A percentile compares a stretch with the other conserved stretches of the same genome.
Conservation (phyloP, 2,113 vertebrate species). For the Apodemus speciosus region DNA sequence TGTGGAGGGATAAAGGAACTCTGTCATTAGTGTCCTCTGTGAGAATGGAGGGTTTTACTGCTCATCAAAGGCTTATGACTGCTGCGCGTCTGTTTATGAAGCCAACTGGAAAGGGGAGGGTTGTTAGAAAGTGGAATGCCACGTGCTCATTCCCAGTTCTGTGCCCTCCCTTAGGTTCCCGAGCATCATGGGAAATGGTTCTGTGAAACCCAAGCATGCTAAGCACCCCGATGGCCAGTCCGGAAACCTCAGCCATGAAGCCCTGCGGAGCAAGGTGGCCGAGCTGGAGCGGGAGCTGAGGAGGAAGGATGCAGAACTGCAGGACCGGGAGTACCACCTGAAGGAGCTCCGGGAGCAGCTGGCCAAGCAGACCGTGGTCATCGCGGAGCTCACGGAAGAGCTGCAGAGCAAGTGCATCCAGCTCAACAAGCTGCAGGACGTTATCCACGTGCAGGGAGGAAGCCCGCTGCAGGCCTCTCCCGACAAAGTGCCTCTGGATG, state of each 20-base stretch:
- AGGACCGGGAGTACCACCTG: constrained; percentile 86
- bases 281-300: constrained; percentile 90
- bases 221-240: constrained; percentile 83
- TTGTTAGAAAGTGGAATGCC: background rate
- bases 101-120: background rate
- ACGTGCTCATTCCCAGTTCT: constrained; percentile 10
- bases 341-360: constrained; percentile 90
- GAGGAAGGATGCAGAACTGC: constrained; percentile 89
- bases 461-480: constrained; percentile 80
- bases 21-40: background rate
- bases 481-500: constrained; percentile 75
- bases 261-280: constrained; percentile 85
- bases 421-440: constrained; percentile 91
- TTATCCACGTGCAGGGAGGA: constrained; percentile 85
- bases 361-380: constrained; percentile 84
- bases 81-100: background rate
- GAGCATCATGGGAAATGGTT: constrained; percentile 92
- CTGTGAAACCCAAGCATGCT: constrained; percentile 91
- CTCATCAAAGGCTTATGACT: background rate
- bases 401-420: constrained; percentile 91
- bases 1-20: background rate
- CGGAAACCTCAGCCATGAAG: constrained; percentile 76
- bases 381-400: constrained; percentile 90
- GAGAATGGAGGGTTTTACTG: background rate
- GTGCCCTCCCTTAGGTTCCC: constrained; percentile 69